Percentiles rank a stretch among this genome's conserved stretches.
Evolutionary conservation across 2,797 vertebrate species (phyloP).

Genomic region (Chiropotes sagulatus): DNA sequence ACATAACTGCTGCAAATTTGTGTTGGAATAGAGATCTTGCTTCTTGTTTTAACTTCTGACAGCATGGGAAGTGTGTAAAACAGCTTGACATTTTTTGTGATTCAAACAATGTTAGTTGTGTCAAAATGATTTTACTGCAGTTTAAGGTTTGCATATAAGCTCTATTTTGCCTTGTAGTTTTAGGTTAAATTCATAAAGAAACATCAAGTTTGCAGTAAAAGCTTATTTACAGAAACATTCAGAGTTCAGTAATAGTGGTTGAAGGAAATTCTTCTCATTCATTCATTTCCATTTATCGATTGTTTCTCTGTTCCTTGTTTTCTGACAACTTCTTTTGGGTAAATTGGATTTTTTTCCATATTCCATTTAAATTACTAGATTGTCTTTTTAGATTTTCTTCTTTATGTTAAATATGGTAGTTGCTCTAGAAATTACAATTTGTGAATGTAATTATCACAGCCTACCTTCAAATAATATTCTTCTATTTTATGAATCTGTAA

Average conservation of each 20-base stretch:
- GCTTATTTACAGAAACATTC: slow-evolving; percentile 25
- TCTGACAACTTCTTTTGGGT: not conserved
- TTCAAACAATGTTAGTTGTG: not conserved
- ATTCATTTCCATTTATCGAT: not conserved
- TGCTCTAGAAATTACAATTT: not conserved
- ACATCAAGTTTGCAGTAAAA: not conserved
- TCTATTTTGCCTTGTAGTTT: slow-evolving; percentile 5
- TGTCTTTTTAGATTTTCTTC: slow-evolving; percentile 34
- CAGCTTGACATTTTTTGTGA: not conserved
- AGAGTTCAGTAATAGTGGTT: not conserved
- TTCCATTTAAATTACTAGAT: not conserved
- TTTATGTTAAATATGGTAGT: not conserved
- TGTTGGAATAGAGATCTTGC: not conserved
- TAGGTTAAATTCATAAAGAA: slow-evolving; percentile 35
- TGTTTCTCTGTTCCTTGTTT: slow-evolving; percentile 7
- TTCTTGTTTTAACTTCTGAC: slow-evolving; percentile 33
- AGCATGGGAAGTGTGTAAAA: not conserved
- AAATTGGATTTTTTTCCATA: not conserved
- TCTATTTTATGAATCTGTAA: not conserved
- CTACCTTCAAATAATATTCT: slow-evolving; percentile 1
- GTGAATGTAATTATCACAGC: not conserved
- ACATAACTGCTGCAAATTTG: not conserved
- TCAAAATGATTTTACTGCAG: not conserved
- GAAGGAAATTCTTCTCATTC: not conserved
- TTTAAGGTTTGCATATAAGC: not conserved